Conservation (phyloP, 1,140 invertebrate genomes). For the Littorina saxatilis region DNA sequence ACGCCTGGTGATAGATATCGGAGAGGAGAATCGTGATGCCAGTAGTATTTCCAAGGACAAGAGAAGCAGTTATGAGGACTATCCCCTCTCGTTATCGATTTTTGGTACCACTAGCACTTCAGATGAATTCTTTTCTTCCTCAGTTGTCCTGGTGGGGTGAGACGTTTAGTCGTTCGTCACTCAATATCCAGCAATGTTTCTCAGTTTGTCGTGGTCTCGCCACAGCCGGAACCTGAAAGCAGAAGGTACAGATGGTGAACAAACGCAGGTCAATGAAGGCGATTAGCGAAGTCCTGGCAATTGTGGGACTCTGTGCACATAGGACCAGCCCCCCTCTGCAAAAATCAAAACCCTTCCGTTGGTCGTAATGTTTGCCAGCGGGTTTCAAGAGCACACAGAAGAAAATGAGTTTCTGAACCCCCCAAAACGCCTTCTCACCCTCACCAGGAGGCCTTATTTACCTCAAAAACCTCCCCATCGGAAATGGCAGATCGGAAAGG, state of each 20-base stretch:
- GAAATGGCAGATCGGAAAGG: neutral
- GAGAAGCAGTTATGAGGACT: too few relatives aligned
- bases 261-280: neutral
- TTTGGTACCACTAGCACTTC: too few relatives aligned
- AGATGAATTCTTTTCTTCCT: too few relatives aligned
- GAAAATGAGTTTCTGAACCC: slow-evolving; percentile 9
- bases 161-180: too few relatives aligned
- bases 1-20: too few relatives aligned
- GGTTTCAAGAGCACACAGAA: neutral
- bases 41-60: too few relatives aligned
- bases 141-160: too few relatives aligned
- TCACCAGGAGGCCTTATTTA: neutral
- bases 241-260: neutral
- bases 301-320: neutral
- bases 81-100: too few relatives aligned
- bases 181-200: too few relatives aligned
- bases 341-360: neutral
- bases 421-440: too few relatives aligned
- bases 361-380: neutral
- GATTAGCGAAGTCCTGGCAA: neutral
- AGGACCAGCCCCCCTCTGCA: neutral
- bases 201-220: too few relatives aligned
- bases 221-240: slow-evolving; percentile 23
- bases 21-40: too few relatives aligned
- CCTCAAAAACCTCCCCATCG: slow-evolving; percentile 7